Base-by-base conservation (phyloP, 2,888 invertebrate species). In the Acleris holmiana region DNA sequence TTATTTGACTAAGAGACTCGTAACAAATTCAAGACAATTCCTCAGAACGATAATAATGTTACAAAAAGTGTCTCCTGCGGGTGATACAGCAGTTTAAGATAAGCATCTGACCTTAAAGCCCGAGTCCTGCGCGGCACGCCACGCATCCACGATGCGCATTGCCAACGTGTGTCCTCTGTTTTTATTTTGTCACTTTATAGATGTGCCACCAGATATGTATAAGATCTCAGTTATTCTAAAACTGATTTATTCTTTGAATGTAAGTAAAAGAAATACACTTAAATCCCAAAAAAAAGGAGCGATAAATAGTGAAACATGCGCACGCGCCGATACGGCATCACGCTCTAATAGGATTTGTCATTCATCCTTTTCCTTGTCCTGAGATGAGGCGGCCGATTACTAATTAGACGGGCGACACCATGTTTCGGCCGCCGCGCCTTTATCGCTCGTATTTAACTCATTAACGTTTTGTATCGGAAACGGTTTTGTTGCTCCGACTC, bases 51-150 rank as follows among this genome's bases (percentile, higher is more conserved):
- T 88, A 85, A 87, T 87, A 88, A 84, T 76, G 79, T 85, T 78
- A 90, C 86, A 90, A 91, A 91, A 91, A 89, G 89, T 91, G 89
- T 91, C 89, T 89, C 86, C 83, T 74, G 85, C 81, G 87, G 86
- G 89, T 91, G 91, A 91, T 89, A 91, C 91, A 91, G 90, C 85
- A 90, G 90, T 89, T 91, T 90, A 89, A 89, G 92, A 92, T 92
- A 91, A 87, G 71, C 84, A 92, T 92, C 91, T 89, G 91, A 89
- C 87, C 91, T 86, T 80, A 78, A 64, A 64, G 80, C 82, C 50
- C 79, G 83, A 76, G 86, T 80, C 83, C 79, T 83, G 82, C 82
- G 77, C 74, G 86, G 88, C 86, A 84, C 84, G 87, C 90, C 78
- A 85, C 82, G 88, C 85, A 89, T 90, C 86, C 91, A 89, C 89